A percentile compares a stretch with the other conserved stretches of the same genome.
These are phyloP conservation scores for Escarpia spicata DNA, from an alignment of 2,888 invertebrate species.

Conservation along the genomic window DNA sequence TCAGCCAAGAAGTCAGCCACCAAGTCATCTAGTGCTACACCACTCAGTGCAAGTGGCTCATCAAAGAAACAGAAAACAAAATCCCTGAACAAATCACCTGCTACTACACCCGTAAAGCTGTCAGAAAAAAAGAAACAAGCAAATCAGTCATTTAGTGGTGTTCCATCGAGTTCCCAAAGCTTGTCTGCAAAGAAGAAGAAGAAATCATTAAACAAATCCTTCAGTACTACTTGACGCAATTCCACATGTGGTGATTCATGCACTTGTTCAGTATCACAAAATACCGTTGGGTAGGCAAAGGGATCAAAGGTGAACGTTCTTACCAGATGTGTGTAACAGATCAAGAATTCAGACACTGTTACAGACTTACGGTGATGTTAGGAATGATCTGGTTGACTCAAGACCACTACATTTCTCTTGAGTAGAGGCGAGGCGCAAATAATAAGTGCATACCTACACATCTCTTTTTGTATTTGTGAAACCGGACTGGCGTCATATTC, in stretches of 20 bases:
- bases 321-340: not conserved
- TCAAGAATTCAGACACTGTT: not conserved
- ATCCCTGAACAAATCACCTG: constrained; percentile 8
- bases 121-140: not conserved
- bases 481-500: not conserved
- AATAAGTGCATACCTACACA: no score
- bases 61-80: not conserved
- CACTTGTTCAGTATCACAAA: not conserved
- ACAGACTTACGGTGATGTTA: not conserved
- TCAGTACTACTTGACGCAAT: not conserved
- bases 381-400: not conserved
- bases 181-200: not conserved
- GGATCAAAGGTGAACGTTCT: not conserved
- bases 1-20: not conserved
- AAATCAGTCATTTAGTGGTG: not conserved
- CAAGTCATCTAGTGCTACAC: not conserved
- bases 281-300: not conserved
- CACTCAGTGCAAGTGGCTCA: not conserved
- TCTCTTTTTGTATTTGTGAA: not conserved
- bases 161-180: not conserved
- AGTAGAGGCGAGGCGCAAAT: no score
- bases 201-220: not conserved
- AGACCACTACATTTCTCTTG: not conserved
- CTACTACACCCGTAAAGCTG: not conserved
- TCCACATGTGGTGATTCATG: not conserved